phyloP scores from a whole-genome alignment of 2,113 vertebrate genomes.

The Neolamprologus caudopunctatus region DNA sequence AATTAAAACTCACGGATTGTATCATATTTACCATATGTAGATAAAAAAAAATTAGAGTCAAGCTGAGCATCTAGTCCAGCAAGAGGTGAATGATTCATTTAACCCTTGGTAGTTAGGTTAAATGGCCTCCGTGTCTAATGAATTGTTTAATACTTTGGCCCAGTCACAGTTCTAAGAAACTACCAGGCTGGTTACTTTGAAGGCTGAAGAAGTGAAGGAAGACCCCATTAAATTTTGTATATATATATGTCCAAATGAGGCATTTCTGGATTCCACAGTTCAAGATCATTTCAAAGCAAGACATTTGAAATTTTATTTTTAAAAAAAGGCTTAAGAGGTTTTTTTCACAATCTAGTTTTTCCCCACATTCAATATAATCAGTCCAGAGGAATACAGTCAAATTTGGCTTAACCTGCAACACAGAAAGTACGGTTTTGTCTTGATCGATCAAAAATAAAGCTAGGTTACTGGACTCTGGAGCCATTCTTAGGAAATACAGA shows the following conservation, averaged over 20 bases:
- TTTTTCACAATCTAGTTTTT: neutral
- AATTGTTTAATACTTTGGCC: slow-evolving; percentile 25
- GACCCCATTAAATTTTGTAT: neutral
- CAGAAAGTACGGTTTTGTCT: neutral
- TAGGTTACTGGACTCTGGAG: neutral
- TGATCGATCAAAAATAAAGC: neutral
- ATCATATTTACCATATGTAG: neutral
- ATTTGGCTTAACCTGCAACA: neutral
- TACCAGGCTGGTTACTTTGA: neutral
- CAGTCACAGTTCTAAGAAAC: neutral
- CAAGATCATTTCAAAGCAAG: neutral
- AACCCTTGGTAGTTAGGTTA: slow-evolving; percentile 8
- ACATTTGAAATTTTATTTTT: fast-evolving
- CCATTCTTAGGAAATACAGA: neutral
- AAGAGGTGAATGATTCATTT: neutral
- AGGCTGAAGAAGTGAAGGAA: neutral
- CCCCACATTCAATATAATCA: neutral
- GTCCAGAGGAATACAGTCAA: neutral
- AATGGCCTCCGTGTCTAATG: slow-evolving; percentile 31
- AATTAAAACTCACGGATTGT: neutral
- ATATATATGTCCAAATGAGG: neutral
- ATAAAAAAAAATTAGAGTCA: neutral
- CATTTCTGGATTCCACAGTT: neutral
- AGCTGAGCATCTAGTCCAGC: neutral
- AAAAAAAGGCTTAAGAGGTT: neutral